These are phyloP conservation scores for Petrocephalus zakoni DNA, from an alignment of 2,113 vertebrate genomes.

Conservation along the genomic window DNA sequence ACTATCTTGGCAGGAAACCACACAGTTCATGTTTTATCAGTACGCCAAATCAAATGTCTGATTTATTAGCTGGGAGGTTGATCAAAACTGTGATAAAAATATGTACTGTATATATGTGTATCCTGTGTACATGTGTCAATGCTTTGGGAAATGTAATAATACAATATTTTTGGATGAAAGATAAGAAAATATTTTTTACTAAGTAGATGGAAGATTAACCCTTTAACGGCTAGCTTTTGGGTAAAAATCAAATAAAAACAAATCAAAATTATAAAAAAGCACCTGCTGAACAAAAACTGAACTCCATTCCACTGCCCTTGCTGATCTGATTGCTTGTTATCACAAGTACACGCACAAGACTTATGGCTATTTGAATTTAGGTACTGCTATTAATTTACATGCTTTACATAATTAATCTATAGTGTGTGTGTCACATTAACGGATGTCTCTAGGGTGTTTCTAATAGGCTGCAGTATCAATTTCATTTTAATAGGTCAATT, in stretches of 20 bases:
- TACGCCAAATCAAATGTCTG: not conserved
- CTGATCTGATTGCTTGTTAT: not conserved
- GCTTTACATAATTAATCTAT: conserved; percentile 12
- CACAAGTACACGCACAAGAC: not conserved
- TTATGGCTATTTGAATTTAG: conserved; percentile 6
- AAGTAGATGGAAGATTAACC: not conserved
- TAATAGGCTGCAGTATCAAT: not conserved
- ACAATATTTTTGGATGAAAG: not conserved
- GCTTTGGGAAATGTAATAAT: not conserved
- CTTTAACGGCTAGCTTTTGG: not conserved
- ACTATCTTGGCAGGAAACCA: not conserved
- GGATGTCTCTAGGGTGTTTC: not conserved
- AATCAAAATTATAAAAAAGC: not conserved
- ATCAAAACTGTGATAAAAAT: not conserved
- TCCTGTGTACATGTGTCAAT: not conserved
- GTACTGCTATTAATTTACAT: conserved; percentile 10
- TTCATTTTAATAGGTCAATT: conserved; percentile 9
- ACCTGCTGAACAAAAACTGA: not conserved
- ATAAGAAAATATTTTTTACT: not conserved
- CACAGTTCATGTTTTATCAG: not conserved
- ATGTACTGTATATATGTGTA: not conserved
- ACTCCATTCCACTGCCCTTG: not conserved
- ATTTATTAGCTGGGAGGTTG: not conserved
- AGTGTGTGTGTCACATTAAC: not conserved
- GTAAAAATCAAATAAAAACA: not conserved